phyloP scores from a whole-genome alignment of 2,888 invertebrate species.

The Ptychoptera contaminata region DNA sequence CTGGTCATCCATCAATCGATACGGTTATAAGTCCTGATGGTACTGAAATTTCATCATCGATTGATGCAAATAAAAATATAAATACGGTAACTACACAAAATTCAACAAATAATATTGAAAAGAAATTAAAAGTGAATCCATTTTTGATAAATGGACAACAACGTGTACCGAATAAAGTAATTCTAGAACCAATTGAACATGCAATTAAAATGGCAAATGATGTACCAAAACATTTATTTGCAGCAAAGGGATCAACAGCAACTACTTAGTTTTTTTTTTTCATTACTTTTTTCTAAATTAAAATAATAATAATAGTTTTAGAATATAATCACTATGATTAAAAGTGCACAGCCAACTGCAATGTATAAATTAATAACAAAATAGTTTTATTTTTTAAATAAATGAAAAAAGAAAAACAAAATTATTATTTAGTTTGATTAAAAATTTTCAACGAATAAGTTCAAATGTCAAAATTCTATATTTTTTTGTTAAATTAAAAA shows the following conservation, averaged over 20 bases:
- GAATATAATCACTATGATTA: too few relatives aligned
- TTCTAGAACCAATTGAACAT: slow-evolving; percentile 17
- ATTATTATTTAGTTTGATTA: too few relatives aligned
- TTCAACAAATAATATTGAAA: slow-evolving; percentile 1
- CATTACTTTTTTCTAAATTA: too few relatives aligned
- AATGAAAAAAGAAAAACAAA: too few relatives aligned
- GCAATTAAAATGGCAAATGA: slow-evolving; percentile 10
- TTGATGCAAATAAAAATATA: not conserved
- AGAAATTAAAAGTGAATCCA: slow-evolving; percentile 14
- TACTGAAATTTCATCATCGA: slow-evolving; percentile 5
- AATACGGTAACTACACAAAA: slow-evolving; percentile 4
- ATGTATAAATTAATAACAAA: too few relatives aligned
- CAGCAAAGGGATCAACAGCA: slow-evolving; percentile 9
- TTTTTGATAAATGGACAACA: slow-evolving; percentile 13
- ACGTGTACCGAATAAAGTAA: slow-evolving; percentile 16
- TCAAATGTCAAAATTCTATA: too few relatives aligned
- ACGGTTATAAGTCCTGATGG: slow-evolving; percentile 12
- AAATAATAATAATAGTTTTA: too few relatives aligned
- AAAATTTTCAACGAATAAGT: too few relatives aligned
- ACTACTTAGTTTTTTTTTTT: not conserved
- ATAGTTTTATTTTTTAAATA: too few relatives aligned
- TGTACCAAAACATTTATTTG: slow-evolving; percentile 17
- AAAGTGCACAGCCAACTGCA: too few relatives aligned
- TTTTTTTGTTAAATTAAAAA: too few relatives aligned
- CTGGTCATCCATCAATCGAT: slow-evolving; percentile 17